Conservation (phyloP, 2,113 vertebrate species). For the Edolisoma coerulescens region DNA sequence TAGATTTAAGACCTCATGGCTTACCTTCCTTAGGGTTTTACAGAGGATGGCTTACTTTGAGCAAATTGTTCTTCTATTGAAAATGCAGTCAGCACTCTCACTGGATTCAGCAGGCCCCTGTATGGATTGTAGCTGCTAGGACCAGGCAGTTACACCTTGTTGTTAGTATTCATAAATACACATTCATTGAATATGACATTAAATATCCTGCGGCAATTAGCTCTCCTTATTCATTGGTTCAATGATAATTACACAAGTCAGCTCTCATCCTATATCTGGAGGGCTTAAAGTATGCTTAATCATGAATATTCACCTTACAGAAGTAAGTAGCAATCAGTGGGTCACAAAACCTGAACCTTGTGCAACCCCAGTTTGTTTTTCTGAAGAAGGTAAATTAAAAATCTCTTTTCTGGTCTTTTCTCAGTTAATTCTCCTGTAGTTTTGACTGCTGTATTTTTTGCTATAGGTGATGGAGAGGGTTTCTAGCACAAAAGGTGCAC, state of each 20-base stretch:
- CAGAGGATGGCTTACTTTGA: background rate
- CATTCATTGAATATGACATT: background rate
- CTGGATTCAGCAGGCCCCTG: background rate
- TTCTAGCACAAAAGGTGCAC: background rate
- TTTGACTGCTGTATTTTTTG: background rate
- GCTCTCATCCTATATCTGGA: background rate
- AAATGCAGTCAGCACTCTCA: background rate
- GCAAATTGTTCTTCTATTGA: background rate
- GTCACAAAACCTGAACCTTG: background rate
- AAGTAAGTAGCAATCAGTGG: background rate
- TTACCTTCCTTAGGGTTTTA: background rate
- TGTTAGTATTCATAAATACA: background rate
- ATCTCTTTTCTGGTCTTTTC: background rate
- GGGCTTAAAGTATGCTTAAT: background rate
- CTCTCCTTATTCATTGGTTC: background rate
- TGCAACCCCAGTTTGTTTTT: background rate
- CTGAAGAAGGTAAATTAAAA: background rate
- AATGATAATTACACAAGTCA: background rate
- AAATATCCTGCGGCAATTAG: background rate
- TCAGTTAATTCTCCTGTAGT: background rate
- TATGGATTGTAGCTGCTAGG: background rate
- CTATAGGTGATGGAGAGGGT: rapidly evolving
- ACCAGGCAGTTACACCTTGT: background rate
- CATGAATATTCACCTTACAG: background rate
- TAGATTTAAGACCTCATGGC: background rate